phyloP scores from a whole-genome alignment of 2,888 invertebrate genomes.

The Stenolophus ochropezus region DNA sequence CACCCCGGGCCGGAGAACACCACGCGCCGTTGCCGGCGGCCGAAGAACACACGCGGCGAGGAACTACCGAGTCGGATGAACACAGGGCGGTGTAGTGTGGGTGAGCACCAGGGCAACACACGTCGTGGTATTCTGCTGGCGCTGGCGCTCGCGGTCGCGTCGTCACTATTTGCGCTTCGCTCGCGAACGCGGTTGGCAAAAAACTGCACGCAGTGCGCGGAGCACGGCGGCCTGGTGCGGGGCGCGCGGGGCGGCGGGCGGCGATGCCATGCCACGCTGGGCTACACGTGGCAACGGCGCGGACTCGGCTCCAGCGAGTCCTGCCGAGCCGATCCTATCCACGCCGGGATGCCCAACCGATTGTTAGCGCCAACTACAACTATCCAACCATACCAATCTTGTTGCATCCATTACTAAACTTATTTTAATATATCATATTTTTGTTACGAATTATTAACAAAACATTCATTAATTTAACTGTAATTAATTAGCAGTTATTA shows the following conservation, averaged over 20 bases:
- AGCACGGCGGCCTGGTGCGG: neutral
- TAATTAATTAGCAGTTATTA: too few species aligned
- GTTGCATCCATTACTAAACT: too few species aligned
- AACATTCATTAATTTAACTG: too few species aligned
- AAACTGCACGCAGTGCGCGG: slow-evolving; percentile 47
- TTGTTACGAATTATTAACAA: too few species aligned
- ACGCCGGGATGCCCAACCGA: slow-evolving; percentile 36
- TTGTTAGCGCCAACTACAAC: slow-evolving; percentile 49
- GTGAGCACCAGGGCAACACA: slow-evolving; percentile 17
- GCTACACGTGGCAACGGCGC: slow-evolving; percentile 44
- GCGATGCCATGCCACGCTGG: slow-evolving; percentile 18
- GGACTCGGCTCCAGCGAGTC: slow-evolving; percentile 22
- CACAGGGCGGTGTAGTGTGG: neutral
- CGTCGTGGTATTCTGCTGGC: slow-evolving; percentile 21
- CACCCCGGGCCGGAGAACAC: slow-evolving; percentile 15
- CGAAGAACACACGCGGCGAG: slow-evolving; percentile 22
- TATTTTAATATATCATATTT: too few species aligned
- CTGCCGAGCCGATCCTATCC: slow-evolving; percentile 30
- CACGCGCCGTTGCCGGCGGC: neutral
- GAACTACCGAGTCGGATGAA: slow-evolving; percentile 18
- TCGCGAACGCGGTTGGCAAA: slow-evolving; percentile 51
- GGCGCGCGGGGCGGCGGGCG: slow-evolving; percentile 8
- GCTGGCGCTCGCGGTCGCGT: slow-evolving; percentile 19
- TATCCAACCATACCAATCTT: too few species aligned
- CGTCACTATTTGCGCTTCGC: slow-evolving; percentile 44